phyloP scores from a whole-genome alignment of 2,797 vertebrate genomes.

The Sylvia borin region DNA sequence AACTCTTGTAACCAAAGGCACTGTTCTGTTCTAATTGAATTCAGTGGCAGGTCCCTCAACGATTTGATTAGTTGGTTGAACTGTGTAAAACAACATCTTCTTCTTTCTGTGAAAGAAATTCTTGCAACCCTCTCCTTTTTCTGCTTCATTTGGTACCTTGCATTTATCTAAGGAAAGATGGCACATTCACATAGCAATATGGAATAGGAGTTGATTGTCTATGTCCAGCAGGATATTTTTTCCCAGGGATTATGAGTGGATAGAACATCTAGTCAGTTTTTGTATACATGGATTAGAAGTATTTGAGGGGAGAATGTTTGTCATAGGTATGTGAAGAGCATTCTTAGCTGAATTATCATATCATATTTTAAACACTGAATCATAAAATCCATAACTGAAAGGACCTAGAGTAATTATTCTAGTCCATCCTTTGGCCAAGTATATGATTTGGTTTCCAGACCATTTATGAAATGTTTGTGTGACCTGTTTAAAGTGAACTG shows the following conservation, averaged over 20 bases:
- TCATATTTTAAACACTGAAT: neutral
- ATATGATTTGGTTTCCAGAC: fast-evolving
- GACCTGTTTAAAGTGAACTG: slow-evolving; percentile 8
- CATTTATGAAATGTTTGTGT: neutral
- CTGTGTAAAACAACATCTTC: slow-evolving; percentile 28
- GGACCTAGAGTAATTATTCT: neutral
- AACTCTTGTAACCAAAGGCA: slow-evolving; percentile 67
- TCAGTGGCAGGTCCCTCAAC: slow-evolving; percentile 21
- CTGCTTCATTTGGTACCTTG: slow-evolving; percentile 40
- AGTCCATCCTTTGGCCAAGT: neutral
- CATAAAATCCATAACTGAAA: neutral
- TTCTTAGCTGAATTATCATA: neutral
- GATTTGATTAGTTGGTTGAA: slow-evolving; percentile 47
- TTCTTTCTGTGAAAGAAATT: slow-evolving; percentile 1
- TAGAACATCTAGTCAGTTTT: slow-evolving; percentile 45
- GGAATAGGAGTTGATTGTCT: slow-evolving; percentile 53
- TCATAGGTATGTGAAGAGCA: slow-evolving; percentile 27
- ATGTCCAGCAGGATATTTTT: slow-evolving; percentile 43
- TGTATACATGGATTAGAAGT: neutral
- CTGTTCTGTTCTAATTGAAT: slow-evolving; percentile 63
- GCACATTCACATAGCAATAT: slow-evolving; percentile 11
- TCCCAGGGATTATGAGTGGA: slow-evolving; percentile 27
- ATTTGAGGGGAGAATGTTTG: slow-evolving; percentile 17
- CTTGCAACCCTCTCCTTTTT: slow-evolving; percentile 48
- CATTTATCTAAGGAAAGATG: slow-evolving; percentile 35